Evolutionary conservation across 2,113 vertebrate species (phyloP).

Genomic region (Rhinolophus ferrumequinum): DNA sequence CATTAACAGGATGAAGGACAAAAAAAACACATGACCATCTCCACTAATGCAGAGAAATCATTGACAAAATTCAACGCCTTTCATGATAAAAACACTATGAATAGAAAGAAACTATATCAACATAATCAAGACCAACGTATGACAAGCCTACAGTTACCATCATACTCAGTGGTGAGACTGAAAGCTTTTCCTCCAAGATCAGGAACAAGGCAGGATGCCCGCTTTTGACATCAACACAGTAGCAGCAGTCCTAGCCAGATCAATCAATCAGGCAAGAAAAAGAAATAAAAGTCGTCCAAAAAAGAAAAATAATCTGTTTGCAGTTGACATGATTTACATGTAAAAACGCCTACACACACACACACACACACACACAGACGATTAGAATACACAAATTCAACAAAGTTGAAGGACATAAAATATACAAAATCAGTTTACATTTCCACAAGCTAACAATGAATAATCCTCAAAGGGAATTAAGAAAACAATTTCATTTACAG

Average conservation of each 20-base stretch:
- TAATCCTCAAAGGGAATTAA: constrained; percentile 34
- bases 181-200: not conserved
- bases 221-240: not conserved
- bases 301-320: not conserved
- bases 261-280: not conserved
- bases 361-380: no score
- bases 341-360: not conserved
- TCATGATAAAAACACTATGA: not conserved
- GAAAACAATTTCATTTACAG: not conserved
- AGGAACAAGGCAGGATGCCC: not conserved
- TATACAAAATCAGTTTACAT: not conserved
- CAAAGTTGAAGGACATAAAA: not conserved
- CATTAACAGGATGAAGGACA: not conserved
- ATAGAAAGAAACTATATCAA: not conserved
- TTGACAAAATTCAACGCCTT: not conserved
- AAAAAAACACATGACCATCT: not conserved
- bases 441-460: not conserved
- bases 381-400: not conserved
- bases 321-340: not conserved
- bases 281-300: not conserved
- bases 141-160: not conserved
- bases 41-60: not conserved
- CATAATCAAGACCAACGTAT: not conserved
- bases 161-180: not conserved
- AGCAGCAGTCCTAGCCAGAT: not conserved